Evolutionary conservation across 2,113 vertebrate genomes (phyloP).

Genomic region (Paratilapia polleni): DNA sequence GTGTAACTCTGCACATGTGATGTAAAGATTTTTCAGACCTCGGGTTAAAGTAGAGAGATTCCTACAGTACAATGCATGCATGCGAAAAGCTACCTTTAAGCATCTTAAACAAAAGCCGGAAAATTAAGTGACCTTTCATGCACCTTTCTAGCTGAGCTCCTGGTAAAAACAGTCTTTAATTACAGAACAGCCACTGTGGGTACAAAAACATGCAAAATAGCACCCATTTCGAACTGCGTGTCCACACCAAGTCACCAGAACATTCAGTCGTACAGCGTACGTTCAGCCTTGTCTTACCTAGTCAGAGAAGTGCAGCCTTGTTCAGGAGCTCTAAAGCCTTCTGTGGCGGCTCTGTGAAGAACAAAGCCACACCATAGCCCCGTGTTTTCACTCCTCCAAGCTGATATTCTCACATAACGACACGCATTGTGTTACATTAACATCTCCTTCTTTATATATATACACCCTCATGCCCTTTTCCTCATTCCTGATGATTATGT

Average conservation of each 20-base stretch:
- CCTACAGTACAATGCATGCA: not conserved
- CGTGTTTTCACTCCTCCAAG: conserved; percentile 46
- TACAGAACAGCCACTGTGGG: not conserved
- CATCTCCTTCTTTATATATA: conserved; percentile 62
- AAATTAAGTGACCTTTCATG: not conserved
- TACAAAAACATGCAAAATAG: not conserved
- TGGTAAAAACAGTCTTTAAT: not conserved
- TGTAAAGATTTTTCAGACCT: not conserved
- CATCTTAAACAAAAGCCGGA: not conserved
- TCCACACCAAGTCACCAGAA: not conserved
- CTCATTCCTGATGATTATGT: conserved; percentile 68
- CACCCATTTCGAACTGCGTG: not conserved
- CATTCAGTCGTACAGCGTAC: not conserved
- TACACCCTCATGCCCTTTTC: conserved; percentile 57
- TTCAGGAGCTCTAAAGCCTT: conserved; percentile 25
- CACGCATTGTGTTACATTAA: conserved; percentile 60
- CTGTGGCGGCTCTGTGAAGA: conserved; percentile 38
- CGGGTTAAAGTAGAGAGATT: not conserved
- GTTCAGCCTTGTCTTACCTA: conserved; percentile 50
- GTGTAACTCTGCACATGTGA: not conserved
- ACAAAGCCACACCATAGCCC: conserved; percentile 41
- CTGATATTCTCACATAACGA: conserved; percentile 53
- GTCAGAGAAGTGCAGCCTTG: conserved; percentile 24
- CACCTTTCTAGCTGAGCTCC: not conserved
- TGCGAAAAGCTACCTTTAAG: not conserved